These are phyloP conservation scores for Aleiodes leptofemur DNA, from an alignment of 2,888 invertebrate species.

Conservation along the genomic window DNA sequence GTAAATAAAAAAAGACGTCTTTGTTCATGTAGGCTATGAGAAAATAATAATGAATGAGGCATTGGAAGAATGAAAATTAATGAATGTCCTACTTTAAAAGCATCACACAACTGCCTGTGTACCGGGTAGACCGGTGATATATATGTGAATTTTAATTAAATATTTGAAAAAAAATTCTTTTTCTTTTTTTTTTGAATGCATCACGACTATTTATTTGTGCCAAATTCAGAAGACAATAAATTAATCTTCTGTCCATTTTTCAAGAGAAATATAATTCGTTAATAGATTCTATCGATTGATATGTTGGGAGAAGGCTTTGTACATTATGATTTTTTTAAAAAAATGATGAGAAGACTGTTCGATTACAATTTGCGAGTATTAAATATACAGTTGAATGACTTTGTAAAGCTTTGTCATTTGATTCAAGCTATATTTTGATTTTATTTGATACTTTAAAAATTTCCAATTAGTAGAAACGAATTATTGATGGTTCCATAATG, in stretches of 20 bases:
- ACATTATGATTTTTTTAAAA: conserved; percentile 7
- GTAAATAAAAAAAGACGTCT: neutral
- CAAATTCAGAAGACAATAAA: conserved; percentile 66
- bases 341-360: conserved; percentile 54
- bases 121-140: neutral
- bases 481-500: conserved; percentile 1
- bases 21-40: conserved; percentile 41
- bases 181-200: conserved; percentile 1
- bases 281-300: too few relatives aligned
- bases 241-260: conserved; percentile 48
- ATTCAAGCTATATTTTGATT: neutral
- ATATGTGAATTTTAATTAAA: neutral
- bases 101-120: conserved; percentile 29
- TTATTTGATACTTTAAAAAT: conserved; percentile 9
- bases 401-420: too few relatives aligned
- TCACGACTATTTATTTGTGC: conserved; percentile 55
- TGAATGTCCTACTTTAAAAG: conserved; percentile 16
- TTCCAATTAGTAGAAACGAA: neutral
- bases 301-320: too few relatives aligned
- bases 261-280: conserved; percentile 7
- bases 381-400: neutral
- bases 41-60: conserved; percentile 30
- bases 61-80: neutral
- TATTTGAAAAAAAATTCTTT: neutral
- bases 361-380: conserved; percentile 49